A percentile compares a stretch with the other conserved stretches of the same genome.
These are phyloP conservation scores for Seira musarum DNA, from an alignment of 2,888 invertebrate species.

Conservation along the genomic window DNA sequence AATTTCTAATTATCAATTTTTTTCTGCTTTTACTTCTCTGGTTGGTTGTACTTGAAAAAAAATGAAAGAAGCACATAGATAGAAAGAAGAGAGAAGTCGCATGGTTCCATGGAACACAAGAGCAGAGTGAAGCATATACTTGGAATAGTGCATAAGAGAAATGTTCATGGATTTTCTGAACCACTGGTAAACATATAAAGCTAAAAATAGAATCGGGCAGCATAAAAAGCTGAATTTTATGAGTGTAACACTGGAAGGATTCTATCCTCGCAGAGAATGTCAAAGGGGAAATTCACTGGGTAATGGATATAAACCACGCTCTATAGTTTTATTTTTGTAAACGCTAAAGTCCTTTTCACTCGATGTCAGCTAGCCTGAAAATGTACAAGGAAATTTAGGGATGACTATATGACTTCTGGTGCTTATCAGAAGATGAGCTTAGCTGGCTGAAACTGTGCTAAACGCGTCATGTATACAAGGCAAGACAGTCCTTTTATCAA, in stretches of 20 bases:
- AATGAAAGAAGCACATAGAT: too few species aligned
- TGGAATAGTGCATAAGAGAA: neutral
- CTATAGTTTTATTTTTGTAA: neutral
- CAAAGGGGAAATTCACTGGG: constrained; percentile 38
- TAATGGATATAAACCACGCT: constrained; percentile 23
- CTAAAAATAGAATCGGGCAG: constrained; percentile 50
- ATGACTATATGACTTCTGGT: too few species aligned
- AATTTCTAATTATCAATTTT: too few species aligned
- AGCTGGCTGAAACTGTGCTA: too few species aligned
- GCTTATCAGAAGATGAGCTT: too few species aligned
- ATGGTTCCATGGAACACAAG: too few species aligned
- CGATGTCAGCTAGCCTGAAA: neutral
- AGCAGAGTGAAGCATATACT: neutral
- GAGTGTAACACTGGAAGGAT: constrained; percentile 38
- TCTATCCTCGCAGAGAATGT: constrained; percentile 49
- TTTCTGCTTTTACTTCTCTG: too few species aligned
- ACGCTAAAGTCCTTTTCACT: neutral
- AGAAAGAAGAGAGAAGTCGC: neutral
- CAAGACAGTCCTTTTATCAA: too few species aligned
- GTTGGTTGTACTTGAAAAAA: too few species aligned
- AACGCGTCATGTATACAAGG: too few species aligned
- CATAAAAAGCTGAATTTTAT: constrained; percentile 57
- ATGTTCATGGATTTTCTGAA: too few species aligned
- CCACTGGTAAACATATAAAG: constrained; percentile 37
- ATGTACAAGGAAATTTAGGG: neutral